Percentiles rank a stretch among this genome's conserved stretches.
phyloP scores from a whole-genome alignment of 2,113 vertebrate genomes.

The Charadrius vociferus region DNA sequence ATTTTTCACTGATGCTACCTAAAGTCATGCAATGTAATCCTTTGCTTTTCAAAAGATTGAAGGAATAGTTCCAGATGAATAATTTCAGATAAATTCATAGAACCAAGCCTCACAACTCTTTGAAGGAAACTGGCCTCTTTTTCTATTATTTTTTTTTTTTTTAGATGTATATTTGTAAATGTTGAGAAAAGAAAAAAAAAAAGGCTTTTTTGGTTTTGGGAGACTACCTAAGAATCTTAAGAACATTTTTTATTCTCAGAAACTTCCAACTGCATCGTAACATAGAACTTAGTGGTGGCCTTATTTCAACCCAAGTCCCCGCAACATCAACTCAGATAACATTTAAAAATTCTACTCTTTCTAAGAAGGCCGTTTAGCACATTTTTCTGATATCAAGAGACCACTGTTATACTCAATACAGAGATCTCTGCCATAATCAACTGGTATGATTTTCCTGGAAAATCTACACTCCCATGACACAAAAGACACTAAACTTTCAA shows the following conservation, averaged over 20 bases:
- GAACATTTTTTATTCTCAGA: not conserved
- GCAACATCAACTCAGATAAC: not conserved
- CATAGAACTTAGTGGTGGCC: not conserved
- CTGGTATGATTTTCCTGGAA: not conserved
- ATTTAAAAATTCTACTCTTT: not conserved
- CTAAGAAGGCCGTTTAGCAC: not conserved
- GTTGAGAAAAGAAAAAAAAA: not conserved
- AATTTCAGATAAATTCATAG: not conserved
- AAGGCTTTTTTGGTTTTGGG: not conserved
- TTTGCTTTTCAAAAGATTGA: not conserved
- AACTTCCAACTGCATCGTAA: not conserved
- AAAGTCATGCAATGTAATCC: not conserved
- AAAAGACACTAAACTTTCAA: not conserved
- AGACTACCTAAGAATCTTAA: not conserved
- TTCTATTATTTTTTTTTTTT: not conserved
- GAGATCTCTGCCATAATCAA: not conserved
- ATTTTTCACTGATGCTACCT: not conserved
- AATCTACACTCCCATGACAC: not conserved
- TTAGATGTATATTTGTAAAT: not conserved
- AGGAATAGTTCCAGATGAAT: not conserved
- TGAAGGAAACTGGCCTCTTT: not conserved
- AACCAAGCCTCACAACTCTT: not conserved
- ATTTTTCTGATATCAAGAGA: not conserved
- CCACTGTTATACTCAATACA: not conserved
- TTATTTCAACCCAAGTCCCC: not conserved